A percentile compares a stretch with the other conserved stretches of the same genome.
Conservation (phyloP, 2,888 invertebrate species). For the Acrobasis consociella region DNA sequence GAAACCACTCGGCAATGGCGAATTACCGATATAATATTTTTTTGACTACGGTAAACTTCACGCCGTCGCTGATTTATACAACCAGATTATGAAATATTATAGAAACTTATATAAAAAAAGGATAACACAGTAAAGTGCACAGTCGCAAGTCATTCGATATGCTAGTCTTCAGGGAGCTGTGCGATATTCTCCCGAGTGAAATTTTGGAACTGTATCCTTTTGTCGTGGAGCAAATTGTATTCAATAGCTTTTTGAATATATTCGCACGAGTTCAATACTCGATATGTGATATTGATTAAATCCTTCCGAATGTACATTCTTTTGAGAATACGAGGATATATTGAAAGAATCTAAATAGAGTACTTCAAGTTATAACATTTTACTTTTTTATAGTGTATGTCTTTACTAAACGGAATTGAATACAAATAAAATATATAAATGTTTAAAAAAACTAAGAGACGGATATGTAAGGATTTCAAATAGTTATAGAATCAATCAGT, state of each 20-base stretch:
- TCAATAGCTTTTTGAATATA: conserved; percentile 29
- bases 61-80: too few relatives aligned
- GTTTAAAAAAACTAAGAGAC: too few relatives aligned
- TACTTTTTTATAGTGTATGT: too few relatives aligned
- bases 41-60: too few relatives aligned
- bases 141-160: conserved; percentile 27
- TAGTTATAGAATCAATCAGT: too few relatives aligned
- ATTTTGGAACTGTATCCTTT: conserved; percentile 32
- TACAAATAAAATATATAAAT: too few relatives aligned
- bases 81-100: not conserved
- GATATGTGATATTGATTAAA: conserved; percentile 14
- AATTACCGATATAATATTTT: too few relatives aligned
- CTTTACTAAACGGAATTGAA: too few relatives aligned
- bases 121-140: conserved; percentile 20
- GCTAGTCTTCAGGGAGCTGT: conserved; percentile 27
- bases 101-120: not conserved
- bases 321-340: not conserved
- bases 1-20: too few relatives aligned
- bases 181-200: conserved; percentile 30
- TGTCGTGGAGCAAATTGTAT: conserved; percentile 34
- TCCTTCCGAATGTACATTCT: not conserved
- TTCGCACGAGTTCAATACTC: conserved; percentile 1
- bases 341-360: too few relatives aligned
- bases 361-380: too few relatives aligned
- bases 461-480: too few relatives aligned